Evolutionary conservation across 1,140 invertebrate species (phyloP).

Genomic region (Drosophila fuyamai): DNA sequence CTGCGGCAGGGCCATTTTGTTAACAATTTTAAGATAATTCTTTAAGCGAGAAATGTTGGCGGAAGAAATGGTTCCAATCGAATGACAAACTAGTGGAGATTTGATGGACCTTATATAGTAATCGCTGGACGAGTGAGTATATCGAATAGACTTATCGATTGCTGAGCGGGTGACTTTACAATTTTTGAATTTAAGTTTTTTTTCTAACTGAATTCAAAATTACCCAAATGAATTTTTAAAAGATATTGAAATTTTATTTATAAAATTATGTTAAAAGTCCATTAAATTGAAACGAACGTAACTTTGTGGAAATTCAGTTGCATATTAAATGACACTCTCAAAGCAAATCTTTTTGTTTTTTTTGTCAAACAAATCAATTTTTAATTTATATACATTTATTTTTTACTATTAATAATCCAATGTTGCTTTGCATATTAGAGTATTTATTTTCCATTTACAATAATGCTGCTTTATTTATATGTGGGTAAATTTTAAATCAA

Average conservation of each 20-base stretch:
- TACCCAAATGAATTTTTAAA: too few relatives aligned
- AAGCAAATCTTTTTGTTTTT: too few relatives aligned
- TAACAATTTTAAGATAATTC: slow-evolving; percentile 12
- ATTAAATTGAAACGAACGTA: too few relatives aligned
- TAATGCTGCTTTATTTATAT: not conserved
- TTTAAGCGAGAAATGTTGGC: slow-evolving; percentile 13
- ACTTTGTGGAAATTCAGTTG: too few relatives aligned
- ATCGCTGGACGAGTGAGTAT: not conserved
- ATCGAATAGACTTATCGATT: slow-evolving; percentile 12
- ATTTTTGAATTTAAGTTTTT: not conserved
- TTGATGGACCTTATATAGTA: slow-evolving; percentile 16
- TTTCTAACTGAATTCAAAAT: too few relatives aligned
- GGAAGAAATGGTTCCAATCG: slow-evolving; percentile 2
- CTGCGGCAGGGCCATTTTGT: slow-evolving; percentile 50
- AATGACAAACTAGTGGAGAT: slow-evolving; percentile 3
- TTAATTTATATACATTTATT: too few relatives aligned
- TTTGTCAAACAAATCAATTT: too few relatives aligned
- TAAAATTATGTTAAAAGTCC: too few relatives aligned
- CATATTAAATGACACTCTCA: too few relatives aligned
- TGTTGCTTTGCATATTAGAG: too few relatives aligned
- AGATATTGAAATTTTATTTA: too few relatives aligned
- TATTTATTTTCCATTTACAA: slow-evolving; percentile 5
- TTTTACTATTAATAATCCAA: too few relatives aligned
- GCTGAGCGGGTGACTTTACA: not conserved
- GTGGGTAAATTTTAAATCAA: not conserved